A percentile compares a stretch with the other conserved stretches of the same genome.
phyloP scores from a whole-genome alignment of 2,797 vertebrate genomes.

The Falco peregrinus region DNA sequence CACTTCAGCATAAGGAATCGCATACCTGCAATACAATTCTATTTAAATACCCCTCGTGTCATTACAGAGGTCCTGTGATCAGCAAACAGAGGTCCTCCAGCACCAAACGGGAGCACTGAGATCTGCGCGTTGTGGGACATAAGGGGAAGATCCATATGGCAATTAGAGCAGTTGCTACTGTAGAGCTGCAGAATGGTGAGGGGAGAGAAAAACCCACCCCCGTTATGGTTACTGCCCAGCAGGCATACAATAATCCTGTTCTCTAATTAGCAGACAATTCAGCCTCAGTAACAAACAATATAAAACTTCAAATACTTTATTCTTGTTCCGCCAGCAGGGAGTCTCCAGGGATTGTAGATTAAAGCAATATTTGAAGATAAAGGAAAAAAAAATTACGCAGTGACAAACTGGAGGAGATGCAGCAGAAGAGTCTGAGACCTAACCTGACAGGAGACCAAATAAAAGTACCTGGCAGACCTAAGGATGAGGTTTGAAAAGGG shows the following conservation, averaged over 20 bases:
- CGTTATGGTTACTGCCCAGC: neutral
- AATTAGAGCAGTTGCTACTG: neutral
- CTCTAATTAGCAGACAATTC: neutral
- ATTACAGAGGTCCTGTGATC: neutral
- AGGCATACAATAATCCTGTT: neutral
- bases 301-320: neutral
- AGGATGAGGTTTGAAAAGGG: neutral
- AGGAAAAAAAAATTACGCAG: neutral
- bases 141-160: neutral
- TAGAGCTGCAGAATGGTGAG: neutral
- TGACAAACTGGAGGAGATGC: neutral
- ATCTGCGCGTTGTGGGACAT: neutral
- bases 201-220: neutral
- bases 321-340: neutral
- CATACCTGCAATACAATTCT: accelerated
- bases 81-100: neutral
- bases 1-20: neutral
- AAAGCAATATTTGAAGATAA: neutral
- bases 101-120: neutral
- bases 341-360: neutral
- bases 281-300: neutral
- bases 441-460: neutral
- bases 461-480: neutral
- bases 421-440: neutral
- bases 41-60: neutral